phyloP scores from a whole-genome alignment of 2,888 invertebrate species.

The Dasypogon diadema region DNA sequence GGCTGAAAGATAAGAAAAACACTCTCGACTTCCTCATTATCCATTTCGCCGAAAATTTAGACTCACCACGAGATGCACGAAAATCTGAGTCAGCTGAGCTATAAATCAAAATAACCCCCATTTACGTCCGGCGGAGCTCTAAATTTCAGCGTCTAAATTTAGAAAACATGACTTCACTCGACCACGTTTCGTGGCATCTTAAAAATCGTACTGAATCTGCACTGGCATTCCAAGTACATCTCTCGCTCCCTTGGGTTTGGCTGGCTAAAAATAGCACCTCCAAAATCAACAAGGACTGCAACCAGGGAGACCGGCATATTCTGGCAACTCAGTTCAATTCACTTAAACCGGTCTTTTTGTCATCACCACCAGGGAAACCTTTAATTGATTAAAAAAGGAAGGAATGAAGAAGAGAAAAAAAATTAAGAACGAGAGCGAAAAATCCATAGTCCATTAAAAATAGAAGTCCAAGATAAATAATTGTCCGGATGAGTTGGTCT shows the following conservation, averaged over 20 bases:
- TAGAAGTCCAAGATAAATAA: neutral
- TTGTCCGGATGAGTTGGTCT: neutral
- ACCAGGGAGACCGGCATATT: neutral
- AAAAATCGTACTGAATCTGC: neutral
- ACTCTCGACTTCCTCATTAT: no score
- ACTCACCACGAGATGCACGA: conserved; percentile 1
- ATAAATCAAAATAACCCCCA: neutral
- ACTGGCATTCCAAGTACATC: neutral
- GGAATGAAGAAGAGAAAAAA: neutral
- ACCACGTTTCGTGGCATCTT: neutral
- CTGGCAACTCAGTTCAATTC: neutral
- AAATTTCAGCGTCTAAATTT: neutral
- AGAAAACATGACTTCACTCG: neutral
- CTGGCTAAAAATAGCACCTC: neutral
- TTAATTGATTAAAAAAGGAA: neutral
- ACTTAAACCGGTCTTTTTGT: neutral
- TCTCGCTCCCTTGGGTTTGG: neutral
- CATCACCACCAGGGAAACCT: neutral
- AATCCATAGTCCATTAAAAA: neutral
- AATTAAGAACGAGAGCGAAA: neutral
- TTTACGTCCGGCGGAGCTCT: neutral
- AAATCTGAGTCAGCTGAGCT: conserved; percentile 19
- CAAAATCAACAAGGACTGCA: neutral
- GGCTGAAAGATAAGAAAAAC: no score
- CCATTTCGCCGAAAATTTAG: conserved; percentile 4